Base-by-base conservation (phyloP, 1,140 invertebrate genomes). In the Metopolophium dirhodum region DNA sequence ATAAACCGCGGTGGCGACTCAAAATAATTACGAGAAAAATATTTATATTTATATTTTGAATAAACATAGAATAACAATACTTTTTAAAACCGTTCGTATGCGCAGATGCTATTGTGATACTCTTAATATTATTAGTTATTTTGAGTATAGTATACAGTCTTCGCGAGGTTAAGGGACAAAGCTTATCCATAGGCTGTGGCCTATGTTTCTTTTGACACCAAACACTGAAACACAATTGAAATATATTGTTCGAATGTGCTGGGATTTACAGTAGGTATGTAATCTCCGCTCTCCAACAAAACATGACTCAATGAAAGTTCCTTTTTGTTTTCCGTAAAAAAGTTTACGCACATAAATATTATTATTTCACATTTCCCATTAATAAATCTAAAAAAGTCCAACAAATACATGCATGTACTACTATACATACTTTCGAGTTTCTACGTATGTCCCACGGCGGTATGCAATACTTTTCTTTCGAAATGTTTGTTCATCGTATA, bases 221-320 rank as follows among this genome's bases (percentile, higher is more conserved):
- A 41, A 20, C 8, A 54, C 49, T 51, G 49, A 18, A 51, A 51
- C 14, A 89, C 49, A 89, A 54, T 26, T 57, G 30, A 37, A 90
- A 51, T 54, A 35, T 37, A 88, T 45, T 49, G 88, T 90, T 68
- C 2, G 14, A 68, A 35, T 45, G 45, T 7, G 3, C 18, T 0
- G 8, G 61, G 61, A 77, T 91, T 77, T 47, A 91, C 61, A 18
- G n/a, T 35, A 18, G 30, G 6, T 77, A 91, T 0, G n/a, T 91
- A 49, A 77, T 91, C 45, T 91, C 26, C 8, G 30, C 23, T 91
- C 82, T 91, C 68, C 35, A 91, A 82, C 90, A 49, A 45, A 47
- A 91, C 26, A 91, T n/a, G 26, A 91, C 45, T 91, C 37, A 20
- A 49, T 49, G 68, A 35, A 82, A 91, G 77, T 35, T n/a, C 61